These are phyloP conservation scores for Jaculus jaculus DNA, from an alignment of 2,113 vertebrate genomes.

Conservation along the genomic window DNA sequence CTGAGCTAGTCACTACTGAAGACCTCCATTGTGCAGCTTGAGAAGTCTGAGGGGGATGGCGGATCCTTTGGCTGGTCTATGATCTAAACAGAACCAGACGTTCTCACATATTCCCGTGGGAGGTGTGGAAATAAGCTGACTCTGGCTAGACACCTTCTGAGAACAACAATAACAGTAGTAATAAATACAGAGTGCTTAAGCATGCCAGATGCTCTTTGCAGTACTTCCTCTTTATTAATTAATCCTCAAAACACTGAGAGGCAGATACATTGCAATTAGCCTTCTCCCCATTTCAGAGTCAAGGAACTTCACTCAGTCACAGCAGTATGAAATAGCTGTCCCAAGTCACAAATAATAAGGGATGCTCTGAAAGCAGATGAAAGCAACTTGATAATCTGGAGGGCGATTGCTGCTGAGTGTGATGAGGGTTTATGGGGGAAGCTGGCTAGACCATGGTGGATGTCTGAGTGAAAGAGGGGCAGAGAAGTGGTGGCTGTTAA, in stretches of 20 bases:
- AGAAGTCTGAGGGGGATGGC: not conserved
- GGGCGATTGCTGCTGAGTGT: not conserved
- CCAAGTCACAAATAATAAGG: not conserved
- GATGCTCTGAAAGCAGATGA: not conserved
- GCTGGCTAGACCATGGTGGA: not conserved
- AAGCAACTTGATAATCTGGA: not conserved
- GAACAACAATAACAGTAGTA: not conserved
- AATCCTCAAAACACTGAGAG: not conserved
- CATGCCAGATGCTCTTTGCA: not conserved
- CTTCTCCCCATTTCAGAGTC: not conserved
- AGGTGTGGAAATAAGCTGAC: not conserved
- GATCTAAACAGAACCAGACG: not conserved
- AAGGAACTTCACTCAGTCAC: not conserved
- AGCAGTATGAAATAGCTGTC: not conserved
- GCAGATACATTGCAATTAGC: not conserved
- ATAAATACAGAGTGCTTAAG: not conserved
- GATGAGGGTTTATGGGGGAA: not conserved
- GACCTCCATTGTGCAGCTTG: not conserved
- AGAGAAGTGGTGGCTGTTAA: not conserved
- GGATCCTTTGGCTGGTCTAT: not conserved
- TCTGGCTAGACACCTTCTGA: not conserved
- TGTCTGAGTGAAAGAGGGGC: not conserved
- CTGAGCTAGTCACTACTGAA: not conserved
- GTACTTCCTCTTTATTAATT: not conserved
- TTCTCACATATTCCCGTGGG: not conserved